phyloP scores from a whole-genome alignment of 37 sponge, comb jelly and placozoan genomes.

The Chondrilla cf. caribensis region DNA sequence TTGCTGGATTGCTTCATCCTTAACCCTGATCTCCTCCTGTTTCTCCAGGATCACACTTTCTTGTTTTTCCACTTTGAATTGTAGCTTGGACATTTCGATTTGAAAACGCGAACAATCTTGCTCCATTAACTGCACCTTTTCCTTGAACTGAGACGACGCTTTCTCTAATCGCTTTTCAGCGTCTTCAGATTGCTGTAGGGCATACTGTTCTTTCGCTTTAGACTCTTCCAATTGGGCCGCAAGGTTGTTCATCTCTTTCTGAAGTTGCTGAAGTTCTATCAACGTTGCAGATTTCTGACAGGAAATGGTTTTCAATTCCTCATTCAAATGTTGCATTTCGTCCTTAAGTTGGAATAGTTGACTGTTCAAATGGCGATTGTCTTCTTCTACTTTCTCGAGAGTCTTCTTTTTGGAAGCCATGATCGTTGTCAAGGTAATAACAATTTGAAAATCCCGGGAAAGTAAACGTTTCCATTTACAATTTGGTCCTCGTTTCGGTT shows the following conservation, averaged over 20 bases:
- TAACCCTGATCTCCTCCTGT: background rate
- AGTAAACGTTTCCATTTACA: no score
- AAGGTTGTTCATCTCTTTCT: background rate
- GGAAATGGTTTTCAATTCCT: background rate
- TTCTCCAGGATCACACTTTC: background rate
- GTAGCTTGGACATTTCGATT: conserved; percentile 2
- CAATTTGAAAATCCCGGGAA: background rate
- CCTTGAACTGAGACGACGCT: background rate
- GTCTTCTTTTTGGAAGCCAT: conserved; percentile 13
- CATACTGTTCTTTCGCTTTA: background rate
- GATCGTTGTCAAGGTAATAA: background rate
- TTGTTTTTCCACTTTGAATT: background rate
- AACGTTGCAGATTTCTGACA: background rate
- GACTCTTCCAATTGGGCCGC: background rate
- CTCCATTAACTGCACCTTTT: background rate
- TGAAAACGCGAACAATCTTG: background rate
- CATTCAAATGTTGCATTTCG: background rate
- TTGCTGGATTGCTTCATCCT: conserved; percentile 16
- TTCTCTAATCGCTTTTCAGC: background rate
- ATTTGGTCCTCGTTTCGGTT: background rate
- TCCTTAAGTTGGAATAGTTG: background rate
- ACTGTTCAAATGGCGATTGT: background rate
- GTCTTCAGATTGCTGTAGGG: background rate
- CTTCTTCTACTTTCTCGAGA: conserved; percentile 1
- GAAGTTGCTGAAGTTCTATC: conserved; percentile 12